These are phyloP conservation scores for Choreutis nemorana DNA, from an alignment of 2,888 invertebrate genomes.

Conservation along the genomic window DNA sequence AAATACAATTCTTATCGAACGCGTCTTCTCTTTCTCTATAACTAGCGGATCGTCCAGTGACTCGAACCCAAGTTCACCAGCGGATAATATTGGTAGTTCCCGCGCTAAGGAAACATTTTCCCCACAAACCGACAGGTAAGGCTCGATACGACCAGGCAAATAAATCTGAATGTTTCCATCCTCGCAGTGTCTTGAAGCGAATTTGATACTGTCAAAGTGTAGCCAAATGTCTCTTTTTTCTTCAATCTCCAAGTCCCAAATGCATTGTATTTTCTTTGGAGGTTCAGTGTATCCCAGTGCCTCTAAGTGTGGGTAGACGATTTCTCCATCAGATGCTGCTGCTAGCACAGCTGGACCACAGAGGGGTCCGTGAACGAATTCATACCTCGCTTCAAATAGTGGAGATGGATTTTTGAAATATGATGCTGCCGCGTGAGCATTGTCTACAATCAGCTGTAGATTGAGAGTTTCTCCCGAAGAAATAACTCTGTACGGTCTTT, in stretches of 20 bases:
- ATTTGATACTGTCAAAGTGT: conserved; percentile 86
- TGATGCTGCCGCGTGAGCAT: conserved; percentile 83
- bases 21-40: conserved; percentile 67
- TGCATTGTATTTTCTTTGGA: conserved; percentile 76
- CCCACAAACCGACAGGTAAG: conserved; percentile 83
- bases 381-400: conserved; percentile 85
- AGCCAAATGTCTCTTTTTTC: conserved; percentile 86
- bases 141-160: conserved; percentile 74
- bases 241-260: conserved; percentile 84
- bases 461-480: conserved; percentile 84
- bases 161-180: conserved; percentile 88
- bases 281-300: conserved; percentile 75
- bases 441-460: conserved; percentile 83
- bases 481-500: conserved; percentile 71
- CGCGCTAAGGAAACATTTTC: conserved; percentile 84
- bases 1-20: conserved; percentile 75
- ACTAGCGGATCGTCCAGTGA: conserved; percentile 62
- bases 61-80: conserved; percentile 76
- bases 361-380: conserved; percentile 88
- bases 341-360: conserved; percentile 85
- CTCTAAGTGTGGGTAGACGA: conserved; percentile 87
- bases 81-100: conserved; percentile 81
- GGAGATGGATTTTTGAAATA: conserved; percentile 88
- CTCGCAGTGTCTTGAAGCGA: conserved; percentile 84
- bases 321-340: conserved; percentile 83